These are phyloP conservation scores for Anas acuta DNA, from an alignment of 2,797 vertebrate species.

Conservation along the genomic window DNA sequence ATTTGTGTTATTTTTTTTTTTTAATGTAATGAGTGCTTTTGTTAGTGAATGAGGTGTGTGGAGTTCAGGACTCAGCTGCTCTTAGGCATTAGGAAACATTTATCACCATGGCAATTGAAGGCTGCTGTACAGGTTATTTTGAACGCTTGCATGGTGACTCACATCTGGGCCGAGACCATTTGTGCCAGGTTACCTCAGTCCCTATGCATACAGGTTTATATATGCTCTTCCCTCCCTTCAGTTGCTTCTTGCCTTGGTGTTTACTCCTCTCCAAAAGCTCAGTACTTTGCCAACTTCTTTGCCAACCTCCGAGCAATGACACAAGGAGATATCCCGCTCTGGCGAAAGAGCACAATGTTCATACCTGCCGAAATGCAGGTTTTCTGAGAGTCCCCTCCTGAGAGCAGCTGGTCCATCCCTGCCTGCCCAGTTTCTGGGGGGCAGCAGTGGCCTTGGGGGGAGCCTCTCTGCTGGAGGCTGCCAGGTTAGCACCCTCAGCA, in stretches of 20 bases:
- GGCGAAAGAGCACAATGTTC: neutral
- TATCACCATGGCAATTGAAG: slow-evolving; percentile 57
- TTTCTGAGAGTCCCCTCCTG: neutral
- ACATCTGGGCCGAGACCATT: neutral
- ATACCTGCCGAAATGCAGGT: no score
- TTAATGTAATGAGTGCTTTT: slow-evolving; percentile 44
- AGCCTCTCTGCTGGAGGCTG: neutral
- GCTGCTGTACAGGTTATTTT: slow-evolving; percentile 51
- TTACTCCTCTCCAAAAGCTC: neutral
- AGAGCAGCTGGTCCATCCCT: no score
- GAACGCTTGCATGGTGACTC: slow-evolving; percentile 30
- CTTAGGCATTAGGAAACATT: slow-evolving; percentile 49
- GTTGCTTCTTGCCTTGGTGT: neutral
- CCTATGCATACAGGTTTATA: neutral
- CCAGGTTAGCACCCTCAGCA: neutral
- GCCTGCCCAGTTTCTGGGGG: neutral
- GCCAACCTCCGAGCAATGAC: neutral
- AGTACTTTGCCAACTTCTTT: neutral
- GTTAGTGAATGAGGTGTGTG: slow-evolving; percentile 46
- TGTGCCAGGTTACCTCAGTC: neutral
- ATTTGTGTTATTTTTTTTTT: neutral
- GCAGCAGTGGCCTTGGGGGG: neutral
- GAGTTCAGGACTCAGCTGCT: slow-evolving; percentile 20
- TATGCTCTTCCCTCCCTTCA: neutral
- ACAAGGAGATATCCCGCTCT: neutral